These are phyloP conservation scores for Corythornis madagascariensis DNA, from an alignment of 2,113 vertebrate species.

Conservation along the genomic window DNA sequence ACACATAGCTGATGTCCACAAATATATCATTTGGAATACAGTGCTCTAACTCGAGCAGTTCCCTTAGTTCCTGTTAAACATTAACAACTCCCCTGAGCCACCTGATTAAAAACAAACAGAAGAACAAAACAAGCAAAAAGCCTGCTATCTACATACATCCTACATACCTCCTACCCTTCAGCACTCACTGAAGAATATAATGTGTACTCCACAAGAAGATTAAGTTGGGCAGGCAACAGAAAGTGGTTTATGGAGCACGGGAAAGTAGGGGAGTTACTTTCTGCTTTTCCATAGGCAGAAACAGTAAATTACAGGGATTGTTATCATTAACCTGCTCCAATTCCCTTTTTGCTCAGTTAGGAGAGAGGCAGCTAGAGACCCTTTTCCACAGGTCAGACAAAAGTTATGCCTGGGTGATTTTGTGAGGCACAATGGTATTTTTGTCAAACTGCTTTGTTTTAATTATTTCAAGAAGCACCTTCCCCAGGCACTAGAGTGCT, in stretches of 20 bases:
- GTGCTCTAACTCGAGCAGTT: background rate
- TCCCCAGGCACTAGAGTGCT: background rate
- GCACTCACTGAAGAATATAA: background rate
- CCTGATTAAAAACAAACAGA: slow-evolving; percentile 14
- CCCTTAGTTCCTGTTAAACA: background rate
- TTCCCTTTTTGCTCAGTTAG: background rate
- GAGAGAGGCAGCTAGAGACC: background rate
- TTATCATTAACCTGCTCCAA: background rate
- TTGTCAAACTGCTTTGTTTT: background rate
- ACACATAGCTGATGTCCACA: background rate
- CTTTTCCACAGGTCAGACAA: background rate
- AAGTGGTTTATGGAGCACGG: background rate
- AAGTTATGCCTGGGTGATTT: background rate
- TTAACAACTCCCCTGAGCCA: background rate
- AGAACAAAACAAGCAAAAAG: background rate
- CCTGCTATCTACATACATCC: background rate
- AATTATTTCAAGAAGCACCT: background rate
- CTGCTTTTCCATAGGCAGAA: background rate
- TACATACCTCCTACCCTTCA: background rate
- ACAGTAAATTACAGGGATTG: background rate
- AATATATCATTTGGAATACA: background rate
- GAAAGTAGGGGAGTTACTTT: background rate
- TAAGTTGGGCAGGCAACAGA: background rate
- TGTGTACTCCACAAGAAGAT: background rate
- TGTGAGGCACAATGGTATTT: background rate